Conservation (phyloP, 2,888 invertebrate species). For the Malthinus seriepunctatus region DNA sequence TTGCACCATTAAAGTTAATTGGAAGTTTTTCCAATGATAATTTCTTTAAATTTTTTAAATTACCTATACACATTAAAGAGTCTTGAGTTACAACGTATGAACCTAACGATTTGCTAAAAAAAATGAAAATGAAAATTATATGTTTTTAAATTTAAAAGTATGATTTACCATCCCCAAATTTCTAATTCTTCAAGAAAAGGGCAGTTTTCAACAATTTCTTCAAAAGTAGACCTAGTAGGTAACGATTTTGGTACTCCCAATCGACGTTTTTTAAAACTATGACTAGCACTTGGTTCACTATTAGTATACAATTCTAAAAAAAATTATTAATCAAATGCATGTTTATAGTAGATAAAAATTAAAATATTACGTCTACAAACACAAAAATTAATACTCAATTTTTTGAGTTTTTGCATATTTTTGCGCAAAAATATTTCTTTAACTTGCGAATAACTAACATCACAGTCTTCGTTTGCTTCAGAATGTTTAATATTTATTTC, state of each 20-base stretch:
- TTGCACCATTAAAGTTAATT: not conserved
- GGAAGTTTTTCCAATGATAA: constrained; percentile 3
- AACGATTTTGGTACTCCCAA: constrained; percentile 4
- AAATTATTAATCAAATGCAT: not conserved
- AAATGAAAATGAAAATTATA: not conserved
- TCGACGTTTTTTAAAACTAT: constrained; percentile 2
- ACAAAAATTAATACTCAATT: constrained; percentile 12
- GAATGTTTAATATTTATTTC: too few relatives aligned
- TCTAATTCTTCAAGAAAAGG: constrained; percentile 9
- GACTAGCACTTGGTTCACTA: too few relatives aligned
- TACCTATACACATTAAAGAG: constrained; percentile 2
- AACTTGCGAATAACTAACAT: not conserved
- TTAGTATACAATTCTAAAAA: not conserved
- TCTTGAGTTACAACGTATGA: not conserved
- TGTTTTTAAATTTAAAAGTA: not conserved
- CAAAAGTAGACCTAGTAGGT: not conserved
- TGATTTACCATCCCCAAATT: constrained; percentile 14
- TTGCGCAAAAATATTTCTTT: not conserved
- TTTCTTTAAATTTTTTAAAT: constrained; percentile 4
- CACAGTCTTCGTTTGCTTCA: too few relatives aligned
- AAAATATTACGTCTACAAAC: constrained; percentile 4
- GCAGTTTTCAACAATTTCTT: constrained; percentile 7
- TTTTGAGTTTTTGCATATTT: constrained; percentile 6
- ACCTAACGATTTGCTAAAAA: not conserved
- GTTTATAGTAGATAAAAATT: not conserved